These are phyloP conservation scores for Tapera naevia DNA, from an alignment of 2,797 vertebrate genomes.

Conservation along the genomic window DNA sequence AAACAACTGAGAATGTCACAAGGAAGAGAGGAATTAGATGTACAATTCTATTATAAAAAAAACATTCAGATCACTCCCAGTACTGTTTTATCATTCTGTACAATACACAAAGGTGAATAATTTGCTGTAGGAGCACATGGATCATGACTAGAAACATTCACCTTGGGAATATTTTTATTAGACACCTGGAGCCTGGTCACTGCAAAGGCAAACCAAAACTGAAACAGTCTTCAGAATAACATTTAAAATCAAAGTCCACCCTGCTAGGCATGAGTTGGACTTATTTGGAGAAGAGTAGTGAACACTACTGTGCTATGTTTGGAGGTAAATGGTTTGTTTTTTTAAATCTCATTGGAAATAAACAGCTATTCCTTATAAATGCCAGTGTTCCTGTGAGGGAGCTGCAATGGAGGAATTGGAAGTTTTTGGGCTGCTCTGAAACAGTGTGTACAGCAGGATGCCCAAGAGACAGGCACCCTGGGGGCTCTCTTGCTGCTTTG, in stretches of 20 bases:
- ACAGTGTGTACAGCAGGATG: fast-evolving
- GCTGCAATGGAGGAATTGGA: background rate
- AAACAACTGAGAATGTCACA: background rate
- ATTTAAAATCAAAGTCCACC: background rate
- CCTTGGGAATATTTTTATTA: background rate
- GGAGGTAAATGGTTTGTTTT: background rate
- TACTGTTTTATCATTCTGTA: background rate
- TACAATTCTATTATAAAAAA: background rate
- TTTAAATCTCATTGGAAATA: background rate
- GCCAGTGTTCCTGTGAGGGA: background rate
- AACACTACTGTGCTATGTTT: background rate
- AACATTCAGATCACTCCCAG: background rate
- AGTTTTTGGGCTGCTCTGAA: background rate
- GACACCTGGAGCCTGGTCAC: background rate
- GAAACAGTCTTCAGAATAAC: background rate
- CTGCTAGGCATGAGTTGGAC: background rate
- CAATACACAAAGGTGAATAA: background rate
- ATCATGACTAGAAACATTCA: background rate
- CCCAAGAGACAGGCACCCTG: background rate
- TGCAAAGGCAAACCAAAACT: background rate
- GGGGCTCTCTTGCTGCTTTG: background rate
- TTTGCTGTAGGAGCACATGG: background rate
- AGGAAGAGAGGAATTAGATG: background rate
- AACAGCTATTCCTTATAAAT: background rate
- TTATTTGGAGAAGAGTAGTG: background rate